Evolutionary conservation across 2,113 vertebrate genomes (phyloP), one percentile per base, ranked within the genome.

Genomic region (Phycodurus eques): DNA sequence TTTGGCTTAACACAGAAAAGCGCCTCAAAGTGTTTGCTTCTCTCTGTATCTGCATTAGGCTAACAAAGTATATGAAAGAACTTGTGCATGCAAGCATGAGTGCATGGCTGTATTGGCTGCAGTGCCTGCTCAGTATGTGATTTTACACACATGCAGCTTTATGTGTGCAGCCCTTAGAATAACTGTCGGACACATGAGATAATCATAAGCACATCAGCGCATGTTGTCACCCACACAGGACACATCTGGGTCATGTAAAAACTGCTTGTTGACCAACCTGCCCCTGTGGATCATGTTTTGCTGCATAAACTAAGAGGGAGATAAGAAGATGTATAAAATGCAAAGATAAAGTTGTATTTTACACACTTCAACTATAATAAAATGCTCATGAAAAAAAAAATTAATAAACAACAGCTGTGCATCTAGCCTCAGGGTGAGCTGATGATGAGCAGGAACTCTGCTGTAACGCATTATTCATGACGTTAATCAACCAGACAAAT

Each of bases 81-180:
- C 65, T 66, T 67, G 68, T 75, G 78, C 72, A 49, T 60, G 68
- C 49, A 4, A 64, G 73, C 74, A 46, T 64, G 72, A 65, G 44
- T 44, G 42, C 22, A 73, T 74, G 70, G 42, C 42, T 14, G 9
- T 33, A 69, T 54, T 27, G 62, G 35, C 19, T 44, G 44, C 42
- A 65, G 62, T 44, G 39, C 5, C 42, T 22, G 42, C 39, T 22
- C 42, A 43, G 62, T 13, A 20, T 20, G 39, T 44, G 20, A 22
- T 22, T n/a, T 5, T 14, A 22, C 44, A 53, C 0, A 71, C 10
- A 60, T 11, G 43, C 31, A 57, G 5, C 27, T 60, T 33, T 33
- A 35, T 33, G 31, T 35, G 1, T 19, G 59, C 59, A 9, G n/a
- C 53, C 8, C n/a, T 56, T 15, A 31, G 35, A 62, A 44, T 5